These are phyloP conservation scores for Pagrus major DNA, from an alignment of 2,113 vertebrate genomes.

Conservation along the genomic window DNA sequence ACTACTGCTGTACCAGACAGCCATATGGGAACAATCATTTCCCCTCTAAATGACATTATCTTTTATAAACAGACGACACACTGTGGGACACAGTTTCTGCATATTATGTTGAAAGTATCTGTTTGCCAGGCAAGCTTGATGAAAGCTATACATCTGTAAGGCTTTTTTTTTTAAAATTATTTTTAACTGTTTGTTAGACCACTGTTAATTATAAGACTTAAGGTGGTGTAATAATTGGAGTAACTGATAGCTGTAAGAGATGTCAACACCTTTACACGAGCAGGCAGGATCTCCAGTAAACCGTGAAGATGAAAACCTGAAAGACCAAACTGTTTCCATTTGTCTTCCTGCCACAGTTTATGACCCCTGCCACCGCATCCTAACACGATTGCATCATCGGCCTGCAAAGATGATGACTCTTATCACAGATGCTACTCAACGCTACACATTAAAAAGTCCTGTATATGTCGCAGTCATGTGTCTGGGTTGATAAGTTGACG, in stretches of 20 bases:
- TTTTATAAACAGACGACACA: not conserved
- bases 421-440: slow-evolving; percentile 42
- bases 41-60: not conserved
- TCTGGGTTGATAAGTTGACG: not conserved
- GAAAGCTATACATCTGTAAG: not conserved
- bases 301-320: not conserved
- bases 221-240: not conserved
- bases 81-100: not conserved
- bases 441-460: not conserved
- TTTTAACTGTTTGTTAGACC: not conserved
- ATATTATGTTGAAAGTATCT: not conserved
- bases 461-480: not conserved
- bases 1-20: not conserved
- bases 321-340: not conserved
- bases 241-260: not conserved
- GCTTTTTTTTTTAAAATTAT: too few relatives aligned
- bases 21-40: not conserved
- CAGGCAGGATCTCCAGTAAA: not conserved
- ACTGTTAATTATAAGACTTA: not conserved
- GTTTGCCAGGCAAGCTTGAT: not conserved
- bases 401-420: slow-evolving; percentile 48
- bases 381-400: slow-evolving; percentile 57
- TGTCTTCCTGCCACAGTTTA: not conserved
- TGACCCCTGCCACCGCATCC: slow-evolving; percentile 36
- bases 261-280: not conserved